Evolutionary conservation across 2,113 vertebrate species (phyloP), one percentile per base, ranked within the genome.

Genomic region (Brachypteracias leptosomus): DNA sequence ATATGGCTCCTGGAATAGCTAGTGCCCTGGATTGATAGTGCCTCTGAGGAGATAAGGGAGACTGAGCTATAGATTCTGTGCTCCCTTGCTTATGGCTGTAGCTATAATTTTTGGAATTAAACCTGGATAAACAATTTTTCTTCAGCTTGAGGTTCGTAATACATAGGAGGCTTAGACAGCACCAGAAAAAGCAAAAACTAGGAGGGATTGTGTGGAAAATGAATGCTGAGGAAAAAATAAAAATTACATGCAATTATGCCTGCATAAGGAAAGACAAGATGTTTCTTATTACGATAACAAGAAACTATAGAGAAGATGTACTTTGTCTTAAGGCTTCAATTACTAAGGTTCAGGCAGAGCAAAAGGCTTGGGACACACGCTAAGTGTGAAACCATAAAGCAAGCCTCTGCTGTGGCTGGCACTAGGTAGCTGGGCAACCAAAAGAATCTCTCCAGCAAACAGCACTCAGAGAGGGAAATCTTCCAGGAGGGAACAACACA

Each of bases 1-100:
- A 95, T 82, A 79, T 0, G 20, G 81, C 74, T 94, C 87, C 91
- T 89, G 93, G 95, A 95, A 96, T 49, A 92, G 59, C 70, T 72
- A 33, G 52, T 61, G 81, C 65, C 31, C 35, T 35, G 11, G 59
- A 86, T 3, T 0, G 33, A 59, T 22, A 57, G n/a, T 21, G 65
- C 52, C 44, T 44, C 90, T 49, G 70, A 94, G 81, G 74, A 92
- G 93, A 89, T 73, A 79, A 72, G 13, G 61, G 24, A 51, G 83
- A 59, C 19, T 24, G 47, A 94, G 71, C 26, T 85, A 29, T 2
- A 40, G 57, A 49, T 55, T 19, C 89, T 68, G 16, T 22, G 29
- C 38, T 92, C 35, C 29, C 31, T 55, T 40, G 29, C 16, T 59
- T 31, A 31, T 7, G 21, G 52, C 38, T 86, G 29, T 6, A 59